Conservation (phyloP, 2,797 vertebrate species). For the Coracias cyanogaster region DNA sequence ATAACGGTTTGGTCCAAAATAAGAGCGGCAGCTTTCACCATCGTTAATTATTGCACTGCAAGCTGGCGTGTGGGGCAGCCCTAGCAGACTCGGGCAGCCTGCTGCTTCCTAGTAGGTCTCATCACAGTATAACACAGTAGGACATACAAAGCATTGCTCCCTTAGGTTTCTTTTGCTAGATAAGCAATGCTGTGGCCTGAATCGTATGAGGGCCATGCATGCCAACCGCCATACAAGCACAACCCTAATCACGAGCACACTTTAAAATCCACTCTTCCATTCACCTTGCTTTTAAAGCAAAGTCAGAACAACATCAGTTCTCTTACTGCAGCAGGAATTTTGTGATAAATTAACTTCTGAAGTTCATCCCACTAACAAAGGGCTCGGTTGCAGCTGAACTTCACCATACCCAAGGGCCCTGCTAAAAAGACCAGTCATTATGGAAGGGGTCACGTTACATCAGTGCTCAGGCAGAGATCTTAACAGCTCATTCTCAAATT, state of each 20-base stretch:
- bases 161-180: neutral
- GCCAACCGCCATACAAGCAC: neutral
- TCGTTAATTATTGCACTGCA: neutral
- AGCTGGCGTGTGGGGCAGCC: neutral
- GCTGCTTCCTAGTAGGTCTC: neutral
- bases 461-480: neutral
- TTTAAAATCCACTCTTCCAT: neutral
- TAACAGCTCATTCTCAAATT: neutral
- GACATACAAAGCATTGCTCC: fast-evolving
- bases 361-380: neutral
- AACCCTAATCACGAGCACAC: neutral
- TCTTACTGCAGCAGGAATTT: neutral
- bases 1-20: neutral
- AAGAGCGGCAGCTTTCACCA: neutral
- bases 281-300: neutral
- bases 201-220: fast-evolving
- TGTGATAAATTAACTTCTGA: neutral
- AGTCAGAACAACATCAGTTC: fast-evolving
- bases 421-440: neutral
- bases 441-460: neutral
- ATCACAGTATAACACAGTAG: neutral
- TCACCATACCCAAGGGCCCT: neutral
- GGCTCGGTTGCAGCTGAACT: neutral
- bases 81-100: neutral
- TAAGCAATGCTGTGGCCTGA: neutral